Conservation (phyloP, 1,140 invertebrate genomes). For the Lucilia sericata region DNA sequence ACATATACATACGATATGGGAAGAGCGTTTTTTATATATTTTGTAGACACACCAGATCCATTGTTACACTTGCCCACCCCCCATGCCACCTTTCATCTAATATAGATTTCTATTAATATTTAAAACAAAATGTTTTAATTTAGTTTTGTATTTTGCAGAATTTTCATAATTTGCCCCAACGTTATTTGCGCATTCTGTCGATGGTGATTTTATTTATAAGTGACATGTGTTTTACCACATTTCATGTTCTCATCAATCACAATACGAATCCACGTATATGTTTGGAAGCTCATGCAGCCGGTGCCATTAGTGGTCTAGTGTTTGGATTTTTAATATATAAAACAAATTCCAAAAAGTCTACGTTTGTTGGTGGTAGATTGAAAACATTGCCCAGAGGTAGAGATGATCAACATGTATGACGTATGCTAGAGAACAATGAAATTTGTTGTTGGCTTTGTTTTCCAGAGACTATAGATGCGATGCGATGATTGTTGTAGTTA, state of each 20-base stretch:
- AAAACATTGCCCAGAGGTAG: neutral
- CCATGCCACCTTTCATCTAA: no score
- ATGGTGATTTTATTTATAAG: constrained; percentile 74
- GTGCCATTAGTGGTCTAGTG: constrained; percentile 82
- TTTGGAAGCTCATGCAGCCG: constrained; percentile 84
- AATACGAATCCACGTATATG: constrained; percentile 73
- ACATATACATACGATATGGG: neutral
- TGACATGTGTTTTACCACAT: constrained; percentile 69
- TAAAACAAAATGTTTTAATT: neutral
- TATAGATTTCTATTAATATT: no score
- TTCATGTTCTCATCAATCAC: constrained; percentile 67
- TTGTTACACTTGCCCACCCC: no score
- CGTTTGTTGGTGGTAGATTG: neutral
- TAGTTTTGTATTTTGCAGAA: constrained; percentile 69
- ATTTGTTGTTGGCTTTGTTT: neutral
- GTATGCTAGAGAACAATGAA: neutral
- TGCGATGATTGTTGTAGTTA: neutral
- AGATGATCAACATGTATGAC: neutral
- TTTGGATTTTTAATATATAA: constrained; percentile 82
- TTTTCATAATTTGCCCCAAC: constrained; percentile 72
- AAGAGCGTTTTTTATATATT: no score
- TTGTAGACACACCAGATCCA: no score
- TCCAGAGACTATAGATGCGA: neutral
- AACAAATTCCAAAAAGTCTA: neutral
- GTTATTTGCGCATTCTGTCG: constrained; percentile 71